phyloP scores from a whole-genome alignment of 2,888 invertebrate genomes.

The Aphidius colemani region DNA sequence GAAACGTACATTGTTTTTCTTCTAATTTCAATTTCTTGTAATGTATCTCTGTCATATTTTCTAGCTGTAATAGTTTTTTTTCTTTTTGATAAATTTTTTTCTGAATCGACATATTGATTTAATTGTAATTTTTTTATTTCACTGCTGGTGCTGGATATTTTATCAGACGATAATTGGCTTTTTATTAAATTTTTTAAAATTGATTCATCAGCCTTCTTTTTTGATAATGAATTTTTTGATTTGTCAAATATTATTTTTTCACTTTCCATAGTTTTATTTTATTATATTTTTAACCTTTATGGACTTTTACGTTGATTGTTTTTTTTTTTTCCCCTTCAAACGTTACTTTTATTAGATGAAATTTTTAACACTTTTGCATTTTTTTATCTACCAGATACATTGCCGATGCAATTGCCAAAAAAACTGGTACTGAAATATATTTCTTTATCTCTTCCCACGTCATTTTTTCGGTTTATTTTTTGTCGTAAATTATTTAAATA shows the following conservation, averaged over 20 bases:
- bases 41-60: slow-evolving; percentile 4
- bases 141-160: neutral
- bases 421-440: slow-evolving; percentile 32
- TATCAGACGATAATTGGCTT: neutral
- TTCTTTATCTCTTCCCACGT: slow-evolving; percentile 33
- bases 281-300: neutral
- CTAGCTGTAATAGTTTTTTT: neutral
- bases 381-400: slow-evolving; percentile 25
- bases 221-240: neutral
- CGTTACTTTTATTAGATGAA: neutral
- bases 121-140: neutral
- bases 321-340: too few species aligned
- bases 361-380: slow-evolving; percentile 10
- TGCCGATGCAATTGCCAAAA: slow-evolving; percentile 22
- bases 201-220: neutral
- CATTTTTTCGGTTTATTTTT: neutral
- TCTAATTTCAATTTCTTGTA: slow-evolving; percentile 2
- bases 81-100: too few species aligned
- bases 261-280: neutral
- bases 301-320: neutral
- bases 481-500: neutral
- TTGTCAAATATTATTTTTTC: slow-evolving; percentile 13
- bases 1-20: neutral
- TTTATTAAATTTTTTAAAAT: neutral
- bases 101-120: neutral